Evolutionary conservation across 2,888 invertebrate genomes (phyloP).

Genomic region (Blomia tropicalis): DNA sequence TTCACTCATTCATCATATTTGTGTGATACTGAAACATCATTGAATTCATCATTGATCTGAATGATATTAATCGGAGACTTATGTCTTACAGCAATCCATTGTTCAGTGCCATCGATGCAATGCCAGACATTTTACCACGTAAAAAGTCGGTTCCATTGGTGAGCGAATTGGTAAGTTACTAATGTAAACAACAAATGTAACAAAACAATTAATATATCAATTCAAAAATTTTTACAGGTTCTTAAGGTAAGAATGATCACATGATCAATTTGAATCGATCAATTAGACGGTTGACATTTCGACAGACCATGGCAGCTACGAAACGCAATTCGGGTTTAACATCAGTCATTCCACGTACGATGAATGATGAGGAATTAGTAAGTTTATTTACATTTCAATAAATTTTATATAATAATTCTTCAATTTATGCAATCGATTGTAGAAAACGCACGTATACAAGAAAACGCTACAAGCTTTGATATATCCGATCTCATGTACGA

Average conservation of each 20-base stretch:
- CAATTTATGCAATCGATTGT: neutral
- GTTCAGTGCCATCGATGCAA: conserved; percentile 98
- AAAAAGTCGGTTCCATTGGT: conserved; percentile 94
- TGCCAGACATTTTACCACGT: conserved; percentile 93
- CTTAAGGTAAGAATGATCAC: neutral
- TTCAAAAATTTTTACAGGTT: neutral
- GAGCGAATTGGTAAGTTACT: conserved; percentile 74
- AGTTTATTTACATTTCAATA: no score
- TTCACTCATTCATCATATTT: no score
- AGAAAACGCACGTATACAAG: conserved; percentile 13
- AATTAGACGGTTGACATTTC: neutral
- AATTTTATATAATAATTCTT: no score
- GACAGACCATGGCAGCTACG: conserved; percentile 94
- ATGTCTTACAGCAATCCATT: conserved; percentile 55
- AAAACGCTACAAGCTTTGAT: conserved; percentile 16
- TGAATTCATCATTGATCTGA: neutral
- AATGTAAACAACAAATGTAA: neutral
- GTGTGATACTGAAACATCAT: neutral
- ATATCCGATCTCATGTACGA: conserved; percentile 9
- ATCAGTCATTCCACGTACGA: conserved; percentile 88
- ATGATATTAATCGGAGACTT: neutral
- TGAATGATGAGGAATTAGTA: conserved; percentile 98
- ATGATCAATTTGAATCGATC: neutral
- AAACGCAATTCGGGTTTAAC: conserved; percentile 93
- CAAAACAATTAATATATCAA: no score